Evolutionary conservation across 2,797 vertebrate species (phyloP), one percentile per base, ranked within the genome.

Genomic region (Trachurus trachurus): DNA sequence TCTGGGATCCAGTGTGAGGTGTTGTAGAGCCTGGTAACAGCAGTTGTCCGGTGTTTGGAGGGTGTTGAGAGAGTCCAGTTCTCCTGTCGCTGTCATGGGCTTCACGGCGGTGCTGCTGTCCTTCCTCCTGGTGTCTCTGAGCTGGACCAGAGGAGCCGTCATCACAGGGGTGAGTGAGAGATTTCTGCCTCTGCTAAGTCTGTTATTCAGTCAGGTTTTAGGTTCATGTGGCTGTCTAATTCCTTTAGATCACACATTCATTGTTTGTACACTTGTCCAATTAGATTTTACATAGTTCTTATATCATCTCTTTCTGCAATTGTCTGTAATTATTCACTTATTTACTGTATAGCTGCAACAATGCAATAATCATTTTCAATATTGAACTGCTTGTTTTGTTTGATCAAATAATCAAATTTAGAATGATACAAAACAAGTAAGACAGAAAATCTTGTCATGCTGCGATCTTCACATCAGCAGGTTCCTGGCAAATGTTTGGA

Each of bases 81-180:
- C 52, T 91, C 70, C 85, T 88, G 78, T 86, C 92, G 87, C 86
- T 91, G 92, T 67, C 92, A 94, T 95, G 95, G 94, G 95, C 95
- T 93, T 90, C 84, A 86, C 78, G 6, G 72, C 91, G 42, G 61
- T 95, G 79, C 90, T 84, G 54, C 87, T 96, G 81, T 94, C 93
- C 34, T 61, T 96, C 72, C 56, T 97, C 39, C 83, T 98, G 73
- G 85, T 96, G 69, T 94, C 97, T 62, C 81, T 95, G 69, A 94
- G 93, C 65, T 91, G 89, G 66, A 94, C 94, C 16, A 93, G 93
- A 84, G 94, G 95, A 81, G 96, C 97, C 0, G 93, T 98, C 83
- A 98, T 98, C 92, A 97, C 98, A 0, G 97, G 97, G 96, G 97
- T 98, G 90, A 97, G 97, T 94, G 34, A 68, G 9, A 59, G 17